Evolutionary conservation across 2,888 invertebrate genomes (phyloP), one percentile per base, ranked within the genome.

Genomic region (Aethes cnicana): DNA sequence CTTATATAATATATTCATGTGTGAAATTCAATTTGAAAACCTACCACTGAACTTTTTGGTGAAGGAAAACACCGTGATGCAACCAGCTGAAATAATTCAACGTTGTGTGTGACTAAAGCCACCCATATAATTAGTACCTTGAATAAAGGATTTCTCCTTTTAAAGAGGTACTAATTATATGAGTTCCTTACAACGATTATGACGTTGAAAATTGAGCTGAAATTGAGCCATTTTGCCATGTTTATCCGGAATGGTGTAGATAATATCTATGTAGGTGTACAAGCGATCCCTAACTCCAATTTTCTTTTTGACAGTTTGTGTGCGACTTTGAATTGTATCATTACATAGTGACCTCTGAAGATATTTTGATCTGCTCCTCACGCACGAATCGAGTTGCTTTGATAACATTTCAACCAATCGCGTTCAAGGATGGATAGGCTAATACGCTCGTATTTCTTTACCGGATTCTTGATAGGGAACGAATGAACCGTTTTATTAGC

Each of bases 331-430:
- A 17, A 5, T 28, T 37, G 55, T 62, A 11, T 26, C 18, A 44
- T 26, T 20, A 37, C 14, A 8, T 18, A 44, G 23, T 20, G 39
- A 33, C 14, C 60, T 63, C 36, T 54, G 58, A 62, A 62, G 58
- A 57, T 68, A 67, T 66, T 64, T n/a, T n/a, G n/a, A n/a, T n/a
- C n/a, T 58, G 62, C 55, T 56, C 57, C 57, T 65, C 62, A 64
- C 62, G 65, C 61, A 59, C 64, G 63, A 60, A 54, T 58, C 57
- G 63, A 61, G 62, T 60, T 67, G 70, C 77, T 78, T 77, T 79
- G 75, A 76, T 68, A 76, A 83, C 77, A 82, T 83, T 80, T 81
- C 74, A 64, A 35, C 64, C 68, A 67, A 64, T 67, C 62, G 59
- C 56, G 58, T 56, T 47, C 62, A 64, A 64, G 60, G 68, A 59